Evolutionary conservation across 2,888 invertebrate genomes (phyloP).

Genomic region (Agriopis marginaria): DNA sequence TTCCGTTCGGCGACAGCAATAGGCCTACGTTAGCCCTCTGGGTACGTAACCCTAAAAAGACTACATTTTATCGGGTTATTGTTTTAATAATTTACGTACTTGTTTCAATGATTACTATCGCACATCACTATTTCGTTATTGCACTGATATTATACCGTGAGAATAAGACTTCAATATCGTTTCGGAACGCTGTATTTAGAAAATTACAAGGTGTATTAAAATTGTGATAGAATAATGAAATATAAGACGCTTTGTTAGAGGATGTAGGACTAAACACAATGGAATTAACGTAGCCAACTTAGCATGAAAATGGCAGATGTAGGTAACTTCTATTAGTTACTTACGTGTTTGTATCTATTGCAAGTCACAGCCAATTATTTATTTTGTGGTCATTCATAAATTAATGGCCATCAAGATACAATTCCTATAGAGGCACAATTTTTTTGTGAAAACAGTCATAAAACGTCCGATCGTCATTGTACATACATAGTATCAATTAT

Average conservation of each 20-base stretch:
- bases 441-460: too few relatives aligned
- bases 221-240: slow-evolving; percentile 22
- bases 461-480: too few relatives aligned
- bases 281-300: slow-evolving; percentile 9
- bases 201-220: slow-evolving; percentile 6
- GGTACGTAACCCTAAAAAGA: too few relatives aligned
- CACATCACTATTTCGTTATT: not conserved
- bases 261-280: slow-evolving; percentile 5
- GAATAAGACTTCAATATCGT: slow-evolving; percentile 57
- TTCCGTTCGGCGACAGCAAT: too few relatives aligned
- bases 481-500: too few relatives aligned
- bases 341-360: not conserved
- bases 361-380: too few relatives aligned
- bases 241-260: slow-evolving; percentile 8
- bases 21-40: too few relatives aligned
- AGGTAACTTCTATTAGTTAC: not conserved
- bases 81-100: too few relatives aligned
- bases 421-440: too few relatives aligned
- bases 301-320: slow-evolving; percentile 12
- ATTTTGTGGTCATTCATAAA: too few relatives aligned
- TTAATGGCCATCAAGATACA: too few relatives aligned
- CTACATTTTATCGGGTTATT: too few relatives aligned
- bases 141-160: slow-evolving; percentile 51
- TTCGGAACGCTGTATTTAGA: slow-evolving; percentile 32
- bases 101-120: not conserved